These are phyloP conservation scores for Capra hircus DNA, from an alignment of 2,113 vertebrate species.

Conservation along the genomic window DNA sequence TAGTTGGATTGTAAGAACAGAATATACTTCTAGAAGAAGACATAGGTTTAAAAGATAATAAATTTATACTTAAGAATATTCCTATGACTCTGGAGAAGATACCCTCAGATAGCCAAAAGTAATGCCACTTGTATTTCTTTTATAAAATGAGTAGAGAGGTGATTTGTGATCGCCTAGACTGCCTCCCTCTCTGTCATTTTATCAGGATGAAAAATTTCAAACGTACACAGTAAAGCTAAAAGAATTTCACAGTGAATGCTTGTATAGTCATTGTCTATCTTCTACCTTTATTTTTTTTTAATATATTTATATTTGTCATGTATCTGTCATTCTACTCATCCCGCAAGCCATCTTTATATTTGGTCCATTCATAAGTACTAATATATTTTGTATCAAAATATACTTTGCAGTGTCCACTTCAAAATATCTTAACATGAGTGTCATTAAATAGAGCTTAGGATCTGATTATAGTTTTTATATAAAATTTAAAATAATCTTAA, in stretches of 20 bases:
- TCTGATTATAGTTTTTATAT: background rate
- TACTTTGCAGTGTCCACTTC: background rate
- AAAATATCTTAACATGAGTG: background rate
- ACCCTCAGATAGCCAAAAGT: background rate
- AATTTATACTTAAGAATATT: background rate
- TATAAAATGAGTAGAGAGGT: background rate
- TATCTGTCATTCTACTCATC: background rate
- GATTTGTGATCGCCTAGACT: background rate
- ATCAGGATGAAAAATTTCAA: background rate
- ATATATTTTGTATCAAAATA: background rate
- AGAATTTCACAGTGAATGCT: background rate
- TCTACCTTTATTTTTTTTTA: slow-evolving; percentile 1
- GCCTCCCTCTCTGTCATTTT: background rate
- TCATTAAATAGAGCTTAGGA: background rate
- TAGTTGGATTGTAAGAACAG: background rate
- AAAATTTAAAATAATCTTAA: background rate
- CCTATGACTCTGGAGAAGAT: background rate
- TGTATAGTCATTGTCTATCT: background rate
- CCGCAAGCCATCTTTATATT: background rate
- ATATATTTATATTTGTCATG: background rate
- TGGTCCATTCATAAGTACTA: background rate
- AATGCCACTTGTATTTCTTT: background rate
- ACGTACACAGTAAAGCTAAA: background rate
- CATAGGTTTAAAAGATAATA: background rate
- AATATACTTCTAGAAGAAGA: background rate